Percentiles rank a stretch among this genome's conserved stretches.
Evolutionary conservation across 92 coral and sea anemone species (phyloP).

Genomic region (Zoanthus sansibaricus): DNA sequence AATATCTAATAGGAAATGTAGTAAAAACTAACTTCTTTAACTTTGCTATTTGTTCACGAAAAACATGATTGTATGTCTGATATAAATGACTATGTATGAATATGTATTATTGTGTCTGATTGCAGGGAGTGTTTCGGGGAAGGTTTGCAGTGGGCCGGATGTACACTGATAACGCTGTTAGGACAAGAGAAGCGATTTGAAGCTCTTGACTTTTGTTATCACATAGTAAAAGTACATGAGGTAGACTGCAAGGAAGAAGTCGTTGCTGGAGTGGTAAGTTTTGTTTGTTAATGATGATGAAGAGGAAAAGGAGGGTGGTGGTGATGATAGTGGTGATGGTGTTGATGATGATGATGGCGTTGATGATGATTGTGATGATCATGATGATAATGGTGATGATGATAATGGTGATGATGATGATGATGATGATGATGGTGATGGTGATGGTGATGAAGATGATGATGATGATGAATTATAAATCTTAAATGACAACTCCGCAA

Average conservation of each 20-base stretch:
- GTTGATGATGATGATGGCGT: too few relatives aligned
- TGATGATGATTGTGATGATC: too few relatives aligned
- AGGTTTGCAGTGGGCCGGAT: slow-evolving; percentile 98
- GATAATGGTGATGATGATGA: too few relatives aligned
- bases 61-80: background rate
- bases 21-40: background rate
- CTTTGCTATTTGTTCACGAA: background rate
- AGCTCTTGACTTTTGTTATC: slow-evolving; percentile 96
- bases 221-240: slow-evolving; percentile 92
- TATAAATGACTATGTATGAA: too few relatives aligned
- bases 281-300: too few relatives aligned
- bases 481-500: too few relatives aligned
- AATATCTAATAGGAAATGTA: slow-evolving; percentile 67
- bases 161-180: slow-evolving; percentile 87
- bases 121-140: slow-evolving; percentile 94
- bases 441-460: too few relatives aligned
- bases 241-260: slow-evolving; percentile 92
- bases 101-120: background rate
- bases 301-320: too few relatives aligned
- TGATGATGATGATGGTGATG: too few relatives aligned
- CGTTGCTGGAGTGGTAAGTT: slow-evolving; percentile 97
- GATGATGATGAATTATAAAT: too few relatives aligned
- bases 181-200: slow-evolving; percentile 93
- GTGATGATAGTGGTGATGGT: too few relatives aligned
- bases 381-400: too few relatives aligned